Evolutionary conservation across 2,113 vertebrate species (phyloP), one percentile per base, ranked within the genome.

Genomic region (Psilopsiagon aurifrons): DNA sequence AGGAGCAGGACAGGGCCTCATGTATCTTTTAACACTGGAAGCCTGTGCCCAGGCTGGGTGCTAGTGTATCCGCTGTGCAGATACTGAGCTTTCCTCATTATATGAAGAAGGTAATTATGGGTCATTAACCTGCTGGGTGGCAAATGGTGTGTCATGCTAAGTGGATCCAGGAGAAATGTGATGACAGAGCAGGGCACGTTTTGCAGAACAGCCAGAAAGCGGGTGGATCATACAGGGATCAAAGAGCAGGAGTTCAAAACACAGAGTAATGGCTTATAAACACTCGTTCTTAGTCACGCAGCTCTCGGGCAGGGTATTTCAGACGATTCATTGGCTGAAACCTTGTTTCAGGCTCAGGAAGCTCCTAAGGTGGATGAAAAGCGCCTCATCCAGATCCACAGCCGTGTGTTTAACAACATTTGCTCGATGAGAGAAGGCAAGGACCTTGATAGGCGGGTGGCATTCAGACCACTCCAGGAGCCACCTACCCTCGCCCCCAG

Each of bases 81-180:
- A 80, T 63, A 86, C 33, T 77, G 71, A 94, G 60, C 68, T 89
- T 91, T 74, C 43, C 70, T 90, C 67, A 91, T 97, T 93, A 88
- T 37, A 49, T n/a, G 75, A 91, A 75, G 64, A 78, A 90, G 62
- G 63, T 91, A 95, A 96, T 94, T 94, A 93, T 23, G 29, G 80
- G 71, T 76, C 93, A 91, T 94, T 95, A 94, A 88, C 63, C 88
- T 94, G 67, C 82, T 94, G 76, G 52, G 95, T 93, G 88, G 86
- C 82, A 93, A 92, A 73, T 24, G 11, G 70, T 47, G 44, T 15
- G 13, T 69, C 25, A 3, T 76, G 80, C 91, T 62, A 90, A 94
- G 67, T 91, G 74, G 78, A 91, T 90, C 83, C 83, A 91, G 71
- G 60, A 96, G 90, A 92, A 94, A 92, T 43, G 87, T 64, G 69